A percentile compares a stretch with the other conserved stretches of the same genome.
phyloP scores from a whole-genome alignment of 1,140 invertebrate genomes.

The Protaetia brevitarsis region DNA sequence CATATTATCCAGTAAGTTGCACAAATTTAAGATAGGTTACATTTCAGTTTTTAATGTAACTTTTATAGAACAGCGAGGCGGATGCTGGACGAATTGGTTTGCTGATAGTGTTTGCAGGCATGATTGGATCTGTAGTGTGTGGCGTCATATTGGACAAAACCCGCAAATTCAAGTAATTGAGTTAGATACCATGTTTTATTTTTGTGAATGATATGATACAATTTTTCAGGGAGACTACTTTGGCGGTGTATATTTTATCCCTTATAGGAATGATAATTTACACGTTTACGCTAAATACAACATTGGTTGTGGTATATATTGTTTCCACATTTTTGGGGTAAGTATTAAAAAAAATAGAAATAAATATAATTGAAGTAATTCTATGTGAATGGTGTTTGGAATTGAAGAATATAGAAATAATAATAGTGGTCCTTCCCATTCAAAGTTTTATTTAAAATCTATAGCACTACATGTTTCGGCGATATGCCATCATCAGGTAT shows the following conservation, averaged over 20 bases:
- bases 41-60: conserved; percentile 6
- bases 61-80: conserved; percentile 65
- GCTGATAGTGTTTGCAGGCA: conserved; percentile 83
- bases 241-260: conserved; percentile 81
- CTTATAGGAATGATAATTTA: conserved; percentile 84
- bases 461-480: no score
- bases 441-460: no score
- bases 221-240: conserved; percentile 74
- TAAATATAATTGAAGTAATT: no score
- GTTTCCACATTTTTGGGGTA: conserved; percentile 77
- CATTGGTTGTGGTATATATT: conserved; percentile 74
- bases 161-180: conserved; percentile 76
- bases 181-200: not conserved
- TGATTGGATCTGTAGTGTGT: conserved; percentile 83
- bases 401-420: no score
- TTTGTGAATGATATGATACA: not conserved
- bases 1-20: conserved; percentile 72
- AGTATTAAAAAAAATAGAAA: conserved; percentile 49
- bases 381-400: no score
- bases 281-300: conserved; percentile 74
- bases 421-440: no score
- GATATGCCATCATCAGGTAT: no score
- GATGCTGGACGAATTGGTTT: conserved; percentile 86
- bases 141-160: conserved; percentile 85
- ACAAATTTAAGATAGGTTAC: not conserved